phyloP scores from a whole-genome alignment of 2,888 invertebrate species.

The Odontocolon sp. region DNA sequence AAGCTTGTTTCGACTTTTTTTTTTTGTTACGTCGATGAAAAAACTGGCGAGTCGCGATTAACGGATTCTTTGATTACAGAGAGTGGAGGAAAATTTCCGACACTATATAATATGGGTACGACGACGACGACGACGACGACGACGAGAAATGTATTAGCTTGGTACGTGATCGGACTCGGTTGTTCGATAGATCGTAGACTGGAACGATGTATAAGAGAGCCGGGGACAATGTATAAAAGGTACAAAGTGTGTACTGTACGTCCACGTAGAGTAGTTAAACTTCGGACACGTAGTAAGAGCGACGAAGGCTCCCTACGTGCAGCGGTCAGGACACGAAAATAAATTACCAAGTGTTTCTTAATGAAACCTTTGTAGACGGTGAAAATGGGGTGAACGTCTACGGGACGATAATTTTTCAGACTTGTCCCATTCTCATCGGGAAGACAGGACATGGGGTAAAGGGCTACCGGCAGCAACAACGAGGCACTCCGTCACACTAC shows the following conservation, averaged over 20 bases:
- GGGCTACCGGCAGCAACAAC: constrained; percentile 9
- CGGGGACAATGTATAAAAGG: constrained; percentile 38
- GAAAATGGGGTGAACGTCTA: constrained; percentile 7
- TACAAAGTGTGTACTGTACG: constrained; percentile 37
- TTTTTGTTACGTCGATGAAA: no score
- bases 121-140: constrained; percentile 6
- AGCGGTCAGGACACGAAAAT: constrained; percentile 66
- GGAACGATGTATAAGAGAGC: constrained; percentile 13
- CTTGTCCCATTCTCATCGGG: constrained; percentile 71
- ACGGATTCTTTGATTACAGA: background rate
- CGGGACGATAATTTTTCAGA: constrained; percentile 72
- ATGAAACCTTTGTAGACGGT: constrained; percentile 70
- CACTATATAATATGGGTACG: no score
- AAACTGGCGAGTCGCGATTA: background rate
- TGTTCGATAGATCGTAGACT: constrained; percentile 29
- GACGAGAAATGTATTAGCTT: constrained; percentile 51
- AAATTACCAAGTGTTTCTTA: constrained; percentile 74
- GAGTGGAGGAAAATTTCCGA: constrained; percentile 24
- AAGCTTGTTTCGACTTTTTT: no score
- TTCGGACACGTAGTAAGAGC: constrained; percentile 46
- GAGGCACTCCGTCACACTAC: background rate
- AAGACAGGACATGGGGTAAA: constrained; percentile 31
- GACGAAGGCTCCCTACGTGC: constrained; percentile 37
- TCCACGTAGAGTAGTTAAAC: constrained; percentile 40
- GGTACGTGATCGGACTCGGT: constrained; percentile 53